Evolutionary conservation across 53 echinoderm and acorn worm species (phyloP), one percentile per base, ranked within the genome.

Genomic region (Holothuria scabra): DNA sequence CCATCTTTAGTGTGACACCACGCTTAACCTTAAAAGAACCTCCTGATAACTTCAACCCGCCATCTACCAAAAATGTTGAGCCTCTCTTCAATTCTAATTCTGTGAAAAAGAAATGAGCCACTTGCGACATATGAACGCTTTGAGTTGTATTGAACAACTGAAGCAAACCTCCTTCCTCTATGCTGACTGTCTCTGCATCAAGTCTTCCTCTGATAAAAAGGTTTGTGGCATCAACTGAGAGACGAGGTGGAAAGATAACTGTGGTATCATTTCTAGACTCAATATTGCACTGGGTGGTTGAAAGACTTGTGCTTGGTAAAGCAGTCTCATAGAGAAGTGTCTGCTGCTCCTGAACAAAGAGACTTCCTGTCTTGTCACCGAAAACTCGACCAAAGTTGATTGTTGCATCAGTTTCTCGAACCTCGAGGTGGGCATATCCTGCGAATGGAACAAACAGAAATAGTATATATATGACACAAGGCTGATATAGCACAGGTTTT

Each of bases 21-120:
- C 90, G 85, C 62, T 95, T 95, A 46, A 95, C 85, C 34, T 95
- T 90, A 79, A 95, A 86, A 24, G 86, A 70, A 10, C 92, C 92
- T 34, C 90, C 90, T 16, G 86, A 88, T 2, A 95, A 33, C 14
- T 44, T 46, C 55, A 93, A 68, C 22, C 95, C 92, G 1, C 86
- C 85, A 10, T 63, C 69, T 21, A 90, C 69, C 12, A 44, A 29
- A 44, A 92, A 90, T 1, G 44, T 52, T 3, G 95, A 90, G 23
- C 80, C 89, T 21, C 86, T 80, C 58, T 95, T 95, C 16, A 95
- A 80, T 1, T 78, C 65, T 28, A 95, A 75, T 7, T 66, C 83
- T 38, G 86, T 86, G 52, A 95, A 92, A 34, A 90, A 84, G 79
- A 86, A 91, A 29, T 87, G 49, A 13, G 90, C 92, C 8, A 92